Evolutionary conservation across 37 sponge, comb jelly and placozoan genomes (phyloP), one percentile per base, ranked within the genome.

Genomic region (Tethya wilhelma): DNA sequence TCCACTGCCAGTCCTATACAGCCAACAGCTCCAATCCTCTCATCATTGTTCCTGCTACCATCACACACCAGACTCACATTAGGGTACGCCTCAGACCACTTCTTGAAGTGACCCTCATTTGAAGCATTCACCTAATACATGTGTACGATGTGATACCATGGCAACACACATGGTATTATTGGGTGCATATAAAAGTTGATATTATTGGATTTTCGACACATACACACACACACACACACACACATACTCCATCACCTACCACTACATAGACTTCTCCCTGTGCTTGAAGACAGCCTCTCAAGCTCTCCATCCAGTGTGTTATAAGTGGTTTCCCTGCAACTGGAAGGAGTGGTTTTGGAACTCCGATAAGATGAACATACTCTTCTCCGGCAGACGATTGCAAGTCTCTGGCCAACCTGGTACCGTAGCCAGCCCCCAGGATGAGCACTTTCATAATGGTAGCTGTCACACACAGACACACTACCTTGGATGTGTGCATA

Each of bases 391-490:
- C 56, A 4, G 29, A 49, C 0, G 40, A 26, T 20, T 56, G 64
- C 38, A 93, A 29, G 45, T 93, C 94, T 31, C 80, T 67, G 0
- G 64, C 81, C 53, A 93, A 67, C 57, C 94, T 75, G n/a, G 94
- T 93, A 0, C 94, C 94, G 65, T 89, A 93, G 39, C 94, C 94
- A 7, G 84, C 94, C 0, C 81, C 94, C n/a, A 93, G 68, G 17
- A 93, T 86, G 1, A 93, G 46, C 41, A 77, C 94, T 38, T 89
- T 86, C 94, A 93, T 93, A 33, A 34, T 4, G 28, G 65, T 64
- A n/a, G n/a, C n/a, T n/a, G n/a, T n/a, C n/a, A n/a, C n/a, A n/a
- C n/a, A n/a, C n/a, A n/a, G n/a, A n/a, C n/a, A n/a, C n/a, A n/a
- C n/a, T n/a, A n/a, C n/a, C n/a, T n/a, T n/a, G n/a, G n/a, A n/a